phyloP scores from a whole-genome alignment of 64 coral and sea anemone genomes.

The Dendronephthya gigantea region DNA sequence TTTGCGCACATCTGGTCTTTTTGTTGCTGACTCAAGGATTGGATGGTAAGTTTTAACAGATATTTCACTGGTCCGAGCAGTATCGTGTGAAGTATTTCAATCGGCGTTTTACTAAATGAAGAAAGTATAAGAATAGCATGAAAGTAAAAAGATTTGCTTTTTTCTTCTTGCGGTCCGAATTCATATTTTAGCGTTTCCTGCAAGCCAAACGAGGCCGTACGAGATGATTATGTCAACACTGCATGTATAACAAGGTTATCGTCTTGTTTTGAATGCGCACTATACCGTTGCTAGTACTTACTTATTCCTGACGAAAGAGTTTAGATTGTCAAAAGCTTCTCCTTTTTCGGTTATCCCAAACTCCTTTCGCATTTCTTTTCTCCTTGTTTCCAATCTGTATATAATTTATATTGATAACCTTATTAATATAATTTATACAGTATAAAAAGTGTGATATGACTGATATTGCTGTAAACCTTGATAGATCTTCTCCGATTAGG shows the following conservation, averaged over 20 bases:
- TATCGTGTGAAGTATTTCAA: slow-evolving; percentile 1
- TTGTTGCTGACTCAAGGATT: not conserved
- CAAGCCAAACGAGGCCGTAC: no score
- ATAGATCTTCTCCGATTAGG: no score
- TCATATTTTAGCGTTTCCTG: no score
- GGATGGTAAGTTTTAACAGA: not conserved
- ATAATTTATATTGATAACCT: not conserved
- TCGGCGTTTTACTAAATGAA: not conserved
- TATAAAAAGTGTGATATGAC: no score
- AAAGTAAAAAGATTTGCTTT: not conserved
- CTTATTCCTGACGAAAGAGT: not conserved
- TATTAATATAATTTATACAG: not conserved
- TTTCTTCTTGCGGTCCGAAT: no score
- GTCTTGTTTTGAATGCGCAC: no score
- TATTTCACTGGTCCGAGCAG: no score
- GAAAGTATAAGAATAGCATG: not conserved
- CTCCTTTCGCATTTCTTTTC: not conserved
- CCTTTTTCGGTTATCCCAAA: not conserved
- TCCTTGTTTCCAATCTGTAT: not conserved
- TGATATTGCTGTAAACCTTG: no score
- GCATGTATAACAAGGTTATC: no score
- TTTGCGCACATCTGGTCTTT: not conserved
- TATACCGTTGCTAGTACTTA: no score
- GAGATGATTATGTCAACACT: no score
- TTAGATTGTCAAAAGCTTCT: not conserved